These are phyloP conservation scores for Penaeus vannamei DNA, from an alignment of 1,140 invertebrate genomes.

Conservation along the genomic window DNA sequence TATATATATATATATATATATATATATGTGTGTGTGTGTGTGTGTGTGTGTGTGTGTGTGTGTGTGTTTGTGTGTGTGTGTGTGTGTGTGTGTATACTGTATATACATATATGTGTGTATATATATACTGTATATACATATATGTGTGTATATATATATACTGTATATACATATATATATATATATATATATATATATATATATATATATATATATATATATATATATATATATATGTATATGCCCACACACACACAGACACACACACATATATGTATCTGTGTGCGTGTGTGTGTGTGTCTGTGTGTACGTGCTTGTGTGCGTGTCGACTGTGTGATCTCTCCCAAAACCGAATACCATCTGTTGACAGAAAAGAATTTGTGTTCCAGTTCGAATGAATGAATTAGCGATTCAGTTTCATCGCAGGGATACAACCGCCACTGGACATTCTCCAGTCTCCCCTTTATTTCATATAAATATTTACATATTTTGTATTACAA, in stretches of 20 bases:
- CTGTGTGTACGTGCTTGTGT: background rate
- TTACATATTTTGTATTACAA: no score
- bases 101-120: background rate
- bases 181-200: background rate
- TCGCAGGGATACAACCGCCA: no score
- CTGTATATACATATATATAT: background rate
- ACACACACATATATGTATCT: background rate
- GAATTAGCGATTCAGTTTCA: no score
- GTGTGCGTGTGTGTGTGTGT: constrained; percentile 42
- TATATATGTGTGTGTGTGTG: background rate
- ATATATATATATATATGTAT: background rate
- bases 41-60: background rate
- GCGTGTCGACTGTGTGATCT: background rate
- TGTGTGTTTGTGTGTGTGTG: background rate
- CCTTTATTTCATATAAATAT: no score
- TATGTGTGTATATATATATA: background rate
- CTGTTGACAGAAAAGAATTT: no score
- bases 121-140: background rate
- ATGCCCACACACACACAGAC: background rate
- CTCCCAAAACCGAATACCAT: background rate
- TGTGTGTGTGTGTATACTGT: background rate
- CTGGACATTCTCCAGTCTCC: no score
- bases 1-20: background rate
- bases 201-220: constrained; percentile 12
- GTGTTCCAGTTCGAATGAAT: no score